Conservation (phyloP, 2,797 vertebrate species). For the Hydrophis major region DNA sequence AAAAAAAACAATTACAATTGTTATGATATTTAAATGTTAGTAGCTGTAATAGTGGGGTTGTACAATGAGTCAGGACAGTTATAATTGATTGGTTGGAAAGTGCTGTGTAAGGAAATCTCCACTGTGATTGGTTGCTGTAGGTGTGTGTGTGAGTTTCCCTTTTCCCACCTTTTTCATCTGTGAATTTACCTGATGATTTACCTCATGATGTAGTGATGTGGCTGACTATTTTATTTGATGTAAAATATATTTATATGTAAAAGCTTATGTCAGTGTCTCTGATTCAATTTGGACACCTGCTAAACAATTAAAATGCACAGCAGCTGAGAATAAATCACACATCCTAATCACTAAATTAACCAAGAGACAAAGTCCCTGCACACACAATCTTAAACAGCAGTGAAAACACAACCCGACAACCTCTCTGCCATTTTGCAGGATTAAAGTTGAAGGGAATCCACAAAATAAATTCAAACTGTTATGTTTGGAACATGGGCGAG, state of each 20-base stretch:
- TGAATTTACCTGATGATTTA: neutral
- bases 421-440: neutral
- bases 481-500: no score
- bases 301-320: neutral
- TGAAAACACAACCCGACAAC: neutral
- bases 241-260: neutral
- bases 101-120: neutral
- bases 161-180: neutral
- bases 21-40: neutral
- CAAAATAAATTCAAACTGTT: neutral
- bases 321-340: neutral
- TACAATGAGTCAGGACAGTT: neutral
- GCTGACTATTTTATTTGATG: neutral
- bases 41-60: neutral
- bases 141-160: neutral
- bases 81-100: neutral
- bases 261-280: neutral
- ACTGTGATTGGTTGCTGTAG: neutral
- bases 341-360: neutral
- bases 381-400: neutral
- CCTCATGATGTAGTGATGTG: neutral
- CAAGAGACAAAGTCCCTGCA: neutral
- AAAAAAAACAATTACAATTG: no score
- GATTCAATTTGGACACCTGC: neutral
- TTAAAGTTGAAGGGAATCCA: neutral